phyloP scores from a whole-genome alignment of 2,113 vertebrate species.

The Ptyas mucosa region DNA sequence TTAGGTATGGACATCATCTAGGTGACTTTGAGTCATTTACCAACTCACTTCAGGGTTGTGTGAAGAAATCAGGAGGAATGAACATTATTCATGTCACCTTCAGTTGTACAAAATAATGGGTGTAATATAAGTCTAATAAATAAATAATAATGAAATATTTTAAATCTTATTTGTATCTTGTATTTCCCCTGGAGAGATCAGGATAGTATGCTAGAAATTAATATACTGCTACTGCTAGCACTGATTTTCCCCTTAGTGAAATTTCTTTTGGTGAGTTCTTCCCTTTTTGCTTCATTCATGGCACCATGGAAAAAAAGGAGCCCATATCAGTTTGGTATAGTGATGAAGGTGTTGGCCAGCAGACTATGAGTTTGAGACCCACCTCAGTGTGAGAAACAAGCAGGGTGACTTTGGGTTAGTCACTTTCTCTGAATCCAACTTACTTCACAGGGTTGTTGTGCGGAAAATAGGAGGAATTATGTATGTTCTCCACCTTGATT shows the following conservation, averaged over 20 bases:
- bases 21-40: neutral
- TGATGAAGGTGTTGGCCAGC: neutral
- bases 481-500: neutral
- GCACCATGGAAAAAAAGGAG: neutral
- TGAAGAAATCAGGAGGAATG: neutral
- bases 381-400: neutral
- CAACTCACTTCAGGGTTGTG: neutral
- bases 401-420: neutral
- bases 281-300: neutral
- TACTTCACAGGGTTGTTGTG: neutral
- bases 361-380: neutral
- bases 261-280: neutral
- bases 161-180: neutral
- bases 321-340: neutral
- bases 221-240: neutral
- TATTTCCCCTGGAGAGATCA: neutral
- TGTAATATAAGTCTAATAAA: neutral
- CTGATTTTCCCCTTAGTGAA: neutral
- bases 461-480: neutral
- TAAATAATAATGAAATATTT: neutral
- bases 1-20: neutral
- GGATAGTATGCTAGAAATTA: neutral
- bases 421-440: neutral
- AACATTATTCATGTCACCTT: neutral
- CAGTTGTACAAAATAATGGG: neutral